Base-by-base conservation (phyloP, 2,888 invertebrate species). In the Drosophila mayaguana region DNA sequence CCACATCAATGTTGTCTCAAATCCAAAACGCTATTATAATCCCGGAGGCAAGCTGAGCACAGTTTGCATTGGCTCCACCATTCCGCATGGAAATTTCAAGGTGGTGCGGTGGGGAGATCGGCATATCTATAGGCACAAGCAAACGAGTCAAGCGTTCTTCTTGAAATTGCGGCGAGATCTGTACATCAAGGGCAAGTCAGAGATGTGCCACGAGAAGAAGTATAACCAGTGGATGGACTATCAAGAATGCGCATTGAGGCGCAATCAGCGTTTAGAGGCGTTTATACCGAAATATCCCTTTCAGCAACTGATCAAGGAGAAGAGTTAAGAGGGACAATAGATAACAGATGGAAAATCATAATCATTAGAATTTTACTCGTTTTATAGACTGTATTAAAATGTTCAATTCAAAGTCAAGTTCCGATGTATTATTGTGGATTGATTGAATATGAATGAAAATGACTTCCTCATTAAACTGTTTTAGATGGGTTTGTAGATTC, bases 261-360 rank as follows among this genome's bases (percentile, higher is more conserved):
- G 85, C 12, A 45, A 84, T 55, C 75, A 78, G 36, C 64, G 80
- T 11, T 55, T 82, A 65, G 82, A 82, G 20, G 32, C 34, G 1
- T 43, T 42, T 4, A 14, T 82, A 1, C 85, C 82, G 2, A 43
- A 70, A 2, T 84, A 84, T 73, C 75, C 82, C 11, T 2, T 53
- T 25, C 48, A 54, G 5, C 60, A 75, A 16, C 0, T 1, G 7
- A 9, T 64, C 14, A 36, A 11, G 25, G 22, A 28, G 28, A 28
- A n/a, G 5, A 8, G 7, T 18, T 18, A 22, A 28, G n/a, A n/a
- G 16, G 1, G 2, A 5, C 9, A 46, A 16, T 20, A 16, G 18
- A 9, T 9, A 4, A 14, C 16, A 6, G 28, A 43, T 12, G 25
- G 14, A 12, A 16, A 36, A 18, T 32, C 0, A 12, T n/a, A 25